Base-by-base conservation (phyloP, 2,888 invertebrate species). In the Antitype chi region DNA sequence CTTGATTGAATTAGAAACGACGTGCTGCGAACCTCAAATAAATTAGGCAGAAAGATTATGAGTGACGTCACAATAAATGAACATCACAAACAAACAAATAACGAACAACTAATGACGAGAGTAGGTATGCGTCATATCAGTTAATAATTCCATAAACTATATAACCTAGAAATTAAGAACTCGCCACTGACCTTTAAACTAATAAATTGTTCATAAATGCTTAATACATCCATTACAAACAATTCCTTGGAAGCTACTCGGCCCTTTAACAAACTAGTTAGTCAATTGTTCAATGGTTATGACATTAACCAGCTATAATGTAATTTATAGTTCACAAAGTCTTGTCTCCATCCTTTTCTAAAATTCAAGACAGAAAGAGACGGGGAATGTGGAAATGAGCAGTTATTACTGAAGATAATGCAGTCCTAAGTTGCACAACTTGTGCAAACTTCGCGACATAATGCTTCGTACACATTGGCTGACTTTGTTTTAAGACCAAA, bases 391-490 rank as follows among this genome's bases (percentile, higher is more conserved):
- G n/a, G 43, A 76, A 78, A 82, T 76, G 32, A 47, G 52, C 57
- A 17, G 76, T 60, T 82, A 82, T 78, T 67, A 78, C 73, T 15
- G 9, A 71, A 80, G 75, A 84, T 80, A 86, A 81, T 87, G 81
- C 79, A 81, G 72, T 73, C 15, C 68, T 9, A 74, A 88, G 78
- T 87, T 83, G 76, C 81, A 76, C 73, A 87, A 76, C 79, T 87
- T 85, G 80, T 70, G 66, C 71, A 79, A 88, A 85, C 62, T 88
- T 81, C 55, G 15, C 60, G 43, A 53, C 64, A 49, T 84, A 81
- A 86, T 28, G 88, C 79, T 63, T n/a, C 49, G 69, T 70, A 74
- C 69, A 74, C 76, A 80, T 57, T 75, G 43, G 25, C 23, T 63
- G 60, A 78, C 53, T 74, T 73, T 55, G 64, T 67, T 57, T 38